Percentiles rank a stretch among this genome's conserved stretches.
Evolutionary conservation across 2,888 invertebrate species (phyloP).

Genomic region (Germaria angustata): DNA sequence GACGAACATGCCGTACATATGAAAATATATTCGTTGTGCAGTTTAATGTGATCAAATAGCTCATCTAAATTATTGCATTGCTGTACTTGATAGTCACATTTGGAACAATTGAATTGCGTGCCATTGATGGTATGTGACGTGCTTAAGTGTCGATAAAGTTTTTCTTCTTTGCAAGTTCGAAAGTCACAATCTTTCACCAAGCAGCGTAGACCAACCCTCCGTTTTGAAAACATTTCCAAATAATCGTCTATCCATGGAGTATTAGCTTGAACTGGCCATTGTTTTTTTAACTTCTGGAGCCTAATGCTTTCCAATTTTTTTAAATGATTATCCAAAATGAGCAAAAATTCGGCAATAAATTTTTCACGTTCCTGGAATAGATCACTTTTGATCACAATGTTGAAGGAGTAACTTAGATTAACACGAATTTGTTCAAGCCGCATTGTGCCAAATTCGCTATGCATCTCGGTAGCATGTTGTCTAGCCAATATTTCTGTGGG

Average conservation of each 20-base stretch:
- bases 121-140: constrained; percentile 16
- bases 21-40: constrained; percentile 58
- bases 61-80: constrained; percentile 53
- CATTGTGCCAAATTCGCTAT: constrained; percentile 21
- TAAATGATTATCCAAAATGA: constrained; percentile 56
- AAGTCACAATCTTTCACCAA: constrained; percentile 51
- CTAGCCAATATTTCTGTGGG: constrained; percentile 11
- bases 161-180: constrained; percentile 40
- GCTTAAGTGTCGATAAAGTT: constrained; percentile 54
- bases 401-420: constrained; percentile 63
- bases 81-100: constrained; percentile 49
- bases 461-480: constrained; percentile 45
- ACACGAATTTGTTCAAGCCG: constrained; percentile 59
- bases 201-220: constrained; percentile 44
- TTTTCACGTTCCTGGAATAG: constrained; percentile 40
- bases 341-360: constrained; percentile 52
- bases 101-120: constrained; percentile 57
- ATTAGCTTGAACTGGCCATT: constrained; percentile 54
- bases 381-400: constrained; percentile 47
- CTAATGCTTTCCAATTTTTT: constrained; percentile 38
- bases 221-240: constrained; percentile 31
- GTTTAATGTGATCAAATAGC: constrained; percentile 60
- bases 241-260: constrained; percentile 64
- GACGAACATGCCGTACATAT: constrained; percentile 64
- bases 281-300: constrained; percentile 33